Percentiles rank a stretch among this genome's conserved stretches.
Evolutionary conservation across 1,140 invertebrate genomes (phyloP).

Genomic region (Calycopis cecrops): DNA sequence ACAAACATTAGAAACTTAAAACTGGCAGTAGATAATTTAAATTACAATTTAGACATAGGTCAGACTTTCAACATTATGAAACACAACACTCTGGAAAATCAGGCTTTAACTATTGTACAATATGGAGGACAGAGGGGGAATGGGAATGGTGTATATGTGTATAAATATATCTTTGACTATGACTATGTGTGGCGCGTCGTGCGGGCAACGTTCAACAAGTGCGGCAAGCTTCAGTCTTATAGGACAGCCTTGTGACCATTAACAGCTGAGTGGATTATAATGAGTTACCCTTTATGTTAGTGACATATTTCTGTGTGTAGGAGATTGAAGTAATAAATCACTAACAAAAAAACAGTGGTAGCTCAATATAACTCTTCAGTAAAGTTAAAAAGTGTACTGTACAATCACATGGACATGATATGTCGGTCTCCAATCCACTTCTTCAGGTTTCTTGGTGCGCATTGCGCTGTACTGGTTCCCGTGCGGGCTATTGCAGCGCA

Average conservation of each 20-base stretch:
- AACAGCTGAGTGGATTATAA: not conserved
- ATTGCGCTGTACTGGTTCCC: constrained; percentile 42
- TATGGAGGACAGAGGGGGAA: constrained; percentile 55
- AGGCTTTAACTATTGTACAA: constrained; percentile 60
- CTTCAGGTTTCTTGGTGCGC: constrained; percentile 57
- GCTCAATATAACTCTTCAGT: too few species aligned
- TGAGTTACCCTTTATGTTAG: not conserved
- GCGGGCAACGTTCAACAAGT: constrained; percentile 43
- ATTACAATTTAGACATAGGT: too few species aligned
- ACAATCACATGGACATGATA: constrained; percentile 22
- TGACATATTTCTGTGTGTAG: not conserved
- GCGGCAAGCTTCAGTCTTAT: constrained; percentile 60
- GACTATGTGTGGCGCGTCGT: constrained; percentile 43
- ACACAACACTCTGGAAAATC: constrained; percentile 37
- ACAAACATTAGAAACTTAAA: not conserved
- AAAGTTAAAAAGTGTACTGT: not conserved
- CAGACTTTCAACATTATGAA: constrained; percentile 23
- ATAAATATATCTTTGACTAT: constrained; percentile 64
- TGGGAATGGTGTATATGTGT: constrained; percentile 49
- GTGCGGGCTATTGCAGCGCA: constrained; percentile 61
- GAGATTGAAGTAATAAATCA: not conserved
- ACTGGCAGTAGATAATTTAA: not conserved
- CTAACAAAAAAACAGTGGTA: too few species aligned
- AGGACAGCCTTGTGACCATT: constrained; percentile 22
- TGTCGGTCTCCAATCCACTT: constrained; percentile 35